Percentiles rank a stretch among this genome's conserved stretches.
Evolutionary conservation across 2,797 vertebrate species (phyloP).

Genomic region (Pelochelys cantorii): DNA sequence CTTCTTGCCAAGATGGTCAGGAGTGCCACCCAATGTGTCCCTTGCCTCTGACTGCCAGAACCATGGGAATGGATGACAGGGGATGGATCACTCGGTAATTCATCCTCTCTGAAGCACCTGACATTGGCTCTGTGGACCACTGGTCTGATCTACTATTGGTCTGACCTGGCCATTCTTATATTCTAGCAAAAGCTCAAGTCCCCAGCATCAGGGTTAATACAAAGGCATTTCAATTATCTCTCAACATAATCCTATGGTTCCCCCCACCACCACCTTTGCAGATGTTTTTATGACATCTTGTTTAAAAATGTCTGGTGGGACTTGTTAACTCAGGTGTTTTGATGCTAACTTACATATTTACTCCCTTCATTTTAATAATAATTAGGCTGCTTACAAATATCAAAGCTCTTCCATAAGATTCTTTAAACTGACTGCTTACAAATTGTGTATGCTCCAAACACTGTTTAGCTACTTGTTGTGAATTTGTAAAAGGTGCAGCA

Average conservation of each 20-base stretch:
- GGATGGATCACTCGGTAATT: too few species aligned
- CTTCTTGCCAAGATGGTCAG: too few species aligned
- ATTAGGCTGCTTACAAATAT: slow-evolving; percentile 47
- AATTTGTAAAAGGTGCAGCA: not conserved
- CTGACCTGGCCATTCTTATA: too few species aligned
- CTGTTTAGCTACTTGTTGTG: not conserved
- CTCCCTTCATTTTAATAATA: slow-evolving; percentile 58
- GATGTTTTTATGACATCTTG: not conserved
- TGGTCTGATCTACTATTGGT: too few species aligned
- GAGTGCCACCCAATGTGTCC: too few species aligned
- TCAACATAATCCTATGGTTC: not conserved
- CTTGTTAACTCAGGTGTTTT: slow-evolving; percentile 25
- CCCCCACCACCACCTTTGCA: slow-evolving; percentile 18
- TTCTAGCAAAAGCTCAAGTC: not conserved
- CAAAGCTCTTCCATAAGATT: slow-evolving; percentile 23
- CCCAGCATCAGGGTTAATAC: not conserved
- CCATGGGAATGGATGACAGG: too few species aligned
- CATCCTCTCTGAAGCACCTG: too few species aligned
- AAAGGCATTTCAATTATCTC: not conserved
- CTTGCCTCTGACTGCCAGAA: too few species aligned
- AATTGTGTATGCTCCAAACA: not conserved
- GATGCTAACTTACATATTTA: slow-evolving; percentile 47
- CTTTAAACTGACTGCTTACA: not conserved
- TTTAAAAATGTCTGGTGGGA: not conserved
- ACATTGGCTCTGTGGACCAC: too few species aligned